These are phyloP conservation scores for Pogonocherus hispidulus DNA, from an alignment of 2,888 invertebrate genomes.

Conservation along the genomic window DNA sequence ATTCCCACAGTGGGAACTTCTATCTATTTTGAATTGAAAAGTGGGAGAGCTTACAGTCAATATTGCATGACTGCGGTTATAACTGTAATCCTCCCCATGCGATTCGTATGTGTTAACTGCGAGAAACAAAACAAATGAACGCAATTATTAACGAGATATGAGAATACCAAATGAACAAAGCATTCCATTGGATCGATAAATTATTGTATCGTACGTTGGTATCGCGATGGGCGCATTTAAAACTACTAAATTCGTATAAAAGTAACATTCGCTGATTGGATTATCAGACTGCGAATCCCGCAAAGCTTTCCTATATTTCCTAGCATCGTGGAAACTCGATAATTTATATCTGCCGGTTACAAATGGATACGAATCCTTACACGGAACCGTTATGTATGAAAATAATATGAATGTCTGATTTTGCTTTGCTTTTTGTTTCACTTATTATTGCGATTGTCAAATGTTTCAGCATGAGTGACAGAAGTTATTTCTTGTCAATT, in stretches of 20 bases:
- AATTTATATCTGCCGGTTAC: too few species aligned
- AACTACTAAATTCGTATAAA: constrained; percentile 23
- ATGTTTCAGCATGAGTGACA: too few species aligned
- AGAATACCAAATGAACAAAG: constrained; percentile 34
- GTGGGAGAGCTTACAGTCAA: constrained; percentile 35
- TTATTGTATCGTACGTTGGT: constrained; percentile 15
- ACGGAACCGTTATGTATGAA: too few species aligned
- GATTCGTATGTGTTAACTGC: constrained; percentile 45
- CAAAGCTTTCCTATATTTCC: neutral
- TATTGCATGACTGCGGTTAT: constrained; percentile 46
- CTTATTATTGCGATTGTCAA: too few species aligned
- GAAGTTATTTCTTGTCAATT: too few species aligned
- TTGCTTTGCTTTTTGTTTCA: too few species aligned
- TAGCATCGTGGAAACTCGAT: neutral
- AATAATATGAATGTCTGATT: too few species aligned
- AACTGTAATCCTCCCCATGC: constrained; percentile 44
- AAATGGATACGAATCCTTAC: too few species aligned
- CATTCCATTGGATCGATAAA: constrained; percentile 35
- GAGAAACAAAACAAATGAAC: constrained; percentile 51
- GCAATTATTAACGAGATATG: constrained; percentile 50
- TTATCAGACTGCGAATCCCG: neutral
- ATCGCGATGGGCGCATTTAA: constrained; percentile 13
- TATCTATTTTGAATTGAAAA: constrained; percentile 16
- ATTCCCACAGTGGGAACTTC: neutral
- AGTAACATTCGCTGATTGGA: neutral